phyloP scores from a whole-genome alignment of 1,140 invertebrate genomes.

The Sinonovacula constricta region DNA sequence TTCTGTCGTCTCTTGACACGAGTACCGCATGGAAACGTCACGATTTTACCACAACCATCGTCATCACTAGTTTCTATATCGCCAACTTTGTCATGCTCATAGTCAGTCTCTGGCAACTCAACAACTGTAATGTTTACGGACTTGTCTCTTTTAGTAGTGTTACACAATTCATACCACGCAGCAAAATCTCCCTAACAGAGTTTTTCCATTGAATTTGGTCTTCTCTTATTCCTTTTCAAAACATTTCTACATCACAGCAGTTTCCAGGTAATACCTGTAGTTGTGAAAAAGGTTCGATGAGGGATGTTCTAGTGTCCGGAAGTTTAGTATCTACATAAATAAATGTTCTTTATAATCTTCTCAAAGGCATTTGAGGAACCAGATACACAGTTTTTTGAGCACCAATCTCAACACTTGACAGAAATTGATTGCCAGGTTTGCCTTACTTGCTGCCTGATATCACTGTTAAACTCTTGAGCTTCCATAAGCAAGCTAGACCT shows the following conservation, averaged over 20 bases:
- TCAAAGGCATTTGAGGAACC: conserved; percentile 57
- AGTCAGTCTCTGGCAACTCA: conserved; percentile 40
- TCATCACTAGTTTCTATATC: not conserved
- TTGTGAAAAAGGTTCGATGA: conserved; percentile 36
- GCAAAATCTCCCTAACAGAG: conserved; percentile 49
- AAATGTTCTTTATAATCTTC: conserved; percentile 46
- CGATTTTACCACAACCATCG: not conserved
- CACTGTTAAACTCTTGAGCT: conserved; percentile 37
- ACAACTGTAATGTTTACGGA: not conserved
- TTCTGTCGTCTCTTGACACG: conserved; percentile 9
- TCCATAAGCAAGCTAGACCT: conserved; percentile 58
- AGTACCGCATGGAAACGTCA: conserved; percentile 32
- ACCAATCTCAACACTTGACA: conserved; percentile 33
- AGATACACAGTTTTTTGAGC: conserved; percentile 55
- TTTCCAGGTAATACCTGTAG: conserved; percentile 32
- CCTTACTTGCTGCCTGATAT: conserved; percentile 47
- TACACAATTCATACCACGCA: conserved; percentile 33
- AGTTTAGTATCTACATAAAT: conserved; percentile 55
- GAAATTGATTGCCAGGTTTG: conserved; percentile 34
- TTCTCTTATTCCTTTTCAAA: conserved; percentile 25
- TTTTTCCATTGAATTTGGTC: conserved; percentile 29
- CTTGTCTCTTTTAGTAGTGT: not conserved
- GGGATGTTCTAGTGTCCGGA: conserved; percentile 36
- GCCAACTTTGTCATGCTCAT: conserved; percentile 28
- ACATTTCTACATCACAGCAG: conserved; percentile 25